A percentile compares a stretch with the other conserved stretches of the same genome.
Conservation (phyloP, 2,113 vertebrate genomes). For the Forbesichthys agassizii region DNA sequence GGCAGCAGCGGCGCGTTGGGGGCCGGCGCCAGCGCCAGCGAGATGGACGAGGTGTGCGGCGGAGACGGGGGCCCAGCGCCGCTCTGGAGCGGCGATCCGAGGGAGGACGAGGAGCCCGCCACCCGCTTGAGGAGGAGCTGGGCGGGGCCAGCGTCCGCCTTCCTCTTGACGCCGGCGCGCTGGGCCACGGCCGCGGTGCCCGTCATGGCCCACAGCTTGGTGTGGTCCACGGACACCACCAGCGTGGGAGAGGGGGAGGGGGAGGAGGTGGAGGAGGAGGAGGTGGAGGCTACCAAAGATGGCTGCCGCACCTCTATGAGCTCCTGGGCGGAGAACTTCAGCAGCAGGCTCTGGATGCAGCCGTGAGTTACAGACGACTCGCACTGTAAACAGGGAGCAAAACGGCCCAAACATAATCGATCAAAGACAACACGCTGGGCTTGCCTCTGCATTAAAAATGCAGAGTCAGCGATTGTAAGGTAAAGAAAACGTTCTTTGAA, state of each 20-base stretch:
- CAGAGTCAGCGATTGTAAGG: too few relatives aligned
- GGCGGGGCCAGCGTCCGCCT: constrained; percentile 64
- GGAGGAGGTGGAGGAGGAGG: constrained; percentile 40
- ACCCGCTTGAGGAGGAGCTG: constrained; percentile 57
- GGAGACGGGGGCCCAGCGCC: constrained; percentile 48
- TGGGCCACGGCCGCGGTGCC: constrained; percentile 72
- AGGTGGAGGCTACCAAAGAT: constrained; percentile 48
- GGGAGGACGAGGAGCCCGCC: constrained; percentile 49
- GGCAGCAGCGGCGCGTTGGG: constrained; percentile 25
- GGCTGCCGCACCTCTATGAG: constrained; percentile 85
- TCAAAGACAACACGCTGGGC: too few relatives aligned
- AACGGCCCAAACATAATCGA: background rate
- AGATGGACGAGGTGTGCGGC: constrained; percentile 55
- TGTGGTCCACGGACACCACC: constrained; percentile 88
- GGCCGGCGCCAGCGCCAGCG: constrained; percentile 62
- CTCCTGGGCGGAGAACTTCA: constrained; percentile 93
- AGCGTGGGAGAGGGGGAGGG: constrained; percentile 68
- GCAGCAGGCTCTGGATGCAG: constrained; percentile 87
- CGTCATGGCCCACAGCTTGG: constrained; percentile 91
- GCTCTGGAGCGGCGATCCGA: constrained; percentile 52
- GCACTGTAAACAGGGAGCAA: constrained; percentile 65
- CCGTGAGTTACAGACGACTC: constrained; percentile 78
- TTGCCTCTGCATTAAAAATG: too few relatives aligned
- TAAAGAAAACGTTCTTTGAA: too few relatives aligned
- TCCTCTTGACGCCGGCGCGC: constrained; percentile 73